phyloP scores from a whole-genome alignment of 2,888 invertebrate genomes.

The Pecten maximus region DNA sequence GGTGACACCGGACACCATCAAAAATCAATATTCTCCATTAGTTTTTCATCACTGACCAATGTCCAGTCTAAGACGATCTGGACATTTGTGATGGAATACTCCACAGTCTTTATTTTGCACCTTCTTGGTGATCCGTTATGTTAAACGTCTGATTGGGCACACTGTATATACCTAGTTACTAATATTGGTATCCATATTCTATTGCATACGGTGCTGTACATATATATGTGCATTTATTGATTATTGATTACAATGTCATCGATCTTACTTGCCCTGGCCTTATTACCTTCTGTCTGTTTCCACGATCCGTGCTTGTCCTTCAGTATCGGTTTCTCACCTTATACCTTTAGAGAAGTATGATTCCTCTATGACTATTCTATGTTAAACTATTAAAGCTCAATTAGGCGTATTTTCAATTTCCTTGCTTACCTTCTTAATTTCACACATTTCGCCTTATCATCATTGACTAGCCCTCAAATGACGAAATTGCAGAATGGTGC shows the following conservation, averaged over 20 bases:
- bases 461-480: no score
- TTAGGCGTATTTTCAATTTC: no score
- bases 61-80: background rate
- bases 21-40: conserved; percentile 31
- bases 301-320: background rate
- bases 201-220: background rate
- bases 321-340: no score
- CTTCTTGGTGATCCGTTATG: conserved; percentile 13
- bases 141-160: background rate
- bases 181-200: background rate
- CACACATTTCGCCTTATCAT: no score
- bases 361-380: no score
- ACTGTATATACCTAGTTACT: background rate
- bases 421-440: no score
- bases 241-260: background rate
- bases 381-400: no score
- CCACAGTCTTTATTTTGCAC: background rate
- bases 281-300: background rate
- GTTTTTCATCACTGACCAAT: conserved; percentile 30
- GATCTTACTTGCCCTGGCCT: background rate
- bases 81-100: conserved; percentile 9
- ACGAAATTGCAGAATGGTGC: no score
- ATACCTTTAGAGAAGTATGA: no score
- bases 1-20: background rate
- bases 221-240: conserved; percentile 2